Base-by-base conservation (phyloP, 1,140 invertebrate genomes). In the Conopomorpha cramerella region DNA sequence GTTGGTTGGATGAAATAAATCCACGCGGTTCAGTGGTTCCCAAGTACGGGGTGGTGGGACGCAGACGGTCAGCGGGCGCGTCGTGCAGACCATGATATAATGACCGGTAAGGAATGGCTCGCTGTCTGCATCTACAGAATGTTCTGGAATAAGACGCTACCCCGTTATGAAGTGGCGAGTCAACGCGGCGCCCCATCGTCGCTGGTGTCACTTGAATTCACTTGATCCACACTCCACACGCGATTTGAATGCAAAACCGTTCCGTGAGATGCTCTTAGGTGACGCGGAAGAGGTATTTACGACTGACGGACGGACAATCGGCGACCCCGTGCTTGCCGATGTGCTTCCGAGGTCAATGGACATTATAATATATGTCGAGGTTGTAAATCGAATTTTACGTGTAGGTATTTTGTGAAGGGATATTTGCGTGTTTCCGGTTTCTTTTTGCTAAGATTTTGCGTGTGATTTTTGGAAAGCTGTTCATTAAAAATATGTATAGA, bases 251-350 rank as follows among this genome's bases (percentile, higher is more conserved):
- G 55, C 50, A 60, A 54, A 56, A 30, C 42, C 41, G 32, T 30
- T 30, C 30, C 36, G 12, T 39, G 39, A 14, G 32, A 30, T 23
- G 39, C 39, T 54, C 53, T 55, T 52, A 47, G 43, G 55, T 55
- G 57, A 61, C 42, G 56, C 62, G 64, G 62, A 68, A 68, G 57
- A 55, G 58, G 61, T 52, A 65, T 57, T 60, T 59, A 71, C 57
- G 52, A 65, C 39, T 51, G 41, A 46, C 38, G n/a, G n/a, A n/a
- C n/a, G n/a, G n/a, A n/a, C n/a, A n/a, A n/a, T n/a, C n/a, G n/a
- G 35, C 51, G 55, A 56, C 55, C 44, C 48, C 45, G n/a, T n/a
- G n/a, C n/a, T n/a, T n/a, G n/a, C n/a, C n/a, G n/a, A n/a, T n/a
- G n/a, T n/a, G n/a, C n/a, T n/a, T n/a, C n/a, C n/a, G n/a, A n/a